Base-by-base conservation (phyloP, 2,888 invertebrate genomes). In the Ametastegia equiseti region DNA sequence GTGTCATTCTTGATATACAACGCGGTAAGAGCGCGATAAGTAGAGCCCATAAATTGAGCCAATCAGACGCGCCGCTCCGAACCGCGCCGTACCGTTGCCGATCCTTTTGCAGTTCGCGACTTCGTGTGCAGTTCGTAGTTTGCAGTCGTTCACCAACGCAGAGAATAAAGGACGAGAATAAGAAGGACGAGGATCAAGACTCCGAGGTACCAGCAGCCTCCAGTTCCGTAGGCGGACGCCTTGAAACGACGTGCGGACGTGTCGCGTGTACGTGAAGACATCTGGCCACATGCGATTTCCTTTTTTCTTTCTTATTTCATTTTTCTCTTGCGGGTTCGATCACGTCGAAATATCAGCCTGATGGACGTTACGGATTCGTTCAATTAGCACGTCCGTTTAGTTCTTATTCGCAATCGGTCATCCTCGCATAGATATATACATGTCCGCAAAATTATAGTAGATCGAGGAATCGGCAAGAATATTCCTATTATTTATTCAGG, bases 1-100 rank as follows among this genome's bases (percentile, higher is more conserved):
- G 90, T 91, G 91, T 91, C 91, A 91, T 91, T 91, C 91, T 90
- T 91, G 91, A 91, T 91, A 90, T 91, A 91, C 90, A 90, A 89
- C 90, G 88, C 90, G 88, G 91, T 91, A 91, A 91, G 90, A 90
- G 90, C 87, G 89, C 90, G 91, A 91, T 91, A 91, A 91, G 90
- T 91, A 90, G 91, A 89, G 86, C 90, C 90, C 91, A 91, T 91
- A 91, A 91, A 91, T 91, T 88, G 86, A 88, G 85, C 89, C 90
- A 91, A 91, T 91, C 91, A 89, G 89, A 89, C 86, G 89, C 88
- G 88, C 89, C 88, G 89, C 88, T 88, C 88, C 82, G 87, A 87
- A 83, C 85, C 85, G 84, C 84, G 82, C 84, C 82, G 84, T 78
- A 78, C 57, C 78, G 42, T 78, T 78, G 60, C 65, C 36, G 65